Base-by-base conservation (phyloP, 2,888 invertebrate species). In the Hemicrepidius hirtus region DNA sequence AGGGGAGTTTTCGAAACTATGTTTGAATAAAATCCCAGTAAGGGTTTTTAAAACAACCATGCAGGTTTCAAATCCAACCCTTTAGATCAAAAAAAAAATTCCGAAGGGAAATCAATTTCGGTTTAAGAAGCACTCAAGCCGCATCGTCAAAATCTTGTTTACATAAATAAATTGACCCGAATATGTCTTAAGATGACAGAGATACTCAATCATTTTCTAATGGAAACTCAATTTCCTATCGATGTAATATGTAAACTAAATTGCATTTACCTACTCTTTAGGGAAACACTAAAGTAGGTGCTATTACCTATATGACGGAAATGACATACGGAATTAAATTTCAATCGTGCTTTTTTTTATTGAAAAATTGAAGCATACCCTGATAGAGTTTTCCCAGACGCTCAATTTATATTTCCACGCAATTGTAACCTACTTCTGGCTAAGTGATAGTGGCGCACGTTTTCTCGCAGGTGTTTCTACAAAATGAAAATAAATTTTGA, bases 101-200 rank as follows among this genome's bases (percentile, higher is more conserved):
- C 60, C 40, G 12, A 24, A 16, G 44, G 18, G 60, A 44, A 60
- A 60, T 68, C 68, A 68, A 68, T 68, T 68, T 68, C 24, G 9
- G 57, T 44, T 68, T 68, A 59, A 46, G 57, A 60, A 68, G 68
- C 68, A 68, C 68, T 68, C 68, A 60, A 35, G 57, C 57, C 46
- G 68, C 59, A 46, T 40, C 57, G 57, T 40, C 59, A 49, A 49
- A 68, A 68, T 68, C 49, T 68, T 68, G 59, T 68, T 68, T 68
- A 59, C 57, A 68, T 68, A 68, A 46, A 59, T 68, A 68, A 68
- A 68, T 68, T 68, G 68, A 68, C 59, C 68, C 60, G 35, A 68
- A 68, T 68, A 68, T 68, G 49, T 68, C 57, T 50, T 68, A 59
- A 60, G 68, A 46, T 59, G 68, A 57, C 68, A 46, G 57, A 57